Evolutionary conservation across 2,888 invertebrate species (phyloP).

Genomic region (Cacoxenus indagator): DNA sequence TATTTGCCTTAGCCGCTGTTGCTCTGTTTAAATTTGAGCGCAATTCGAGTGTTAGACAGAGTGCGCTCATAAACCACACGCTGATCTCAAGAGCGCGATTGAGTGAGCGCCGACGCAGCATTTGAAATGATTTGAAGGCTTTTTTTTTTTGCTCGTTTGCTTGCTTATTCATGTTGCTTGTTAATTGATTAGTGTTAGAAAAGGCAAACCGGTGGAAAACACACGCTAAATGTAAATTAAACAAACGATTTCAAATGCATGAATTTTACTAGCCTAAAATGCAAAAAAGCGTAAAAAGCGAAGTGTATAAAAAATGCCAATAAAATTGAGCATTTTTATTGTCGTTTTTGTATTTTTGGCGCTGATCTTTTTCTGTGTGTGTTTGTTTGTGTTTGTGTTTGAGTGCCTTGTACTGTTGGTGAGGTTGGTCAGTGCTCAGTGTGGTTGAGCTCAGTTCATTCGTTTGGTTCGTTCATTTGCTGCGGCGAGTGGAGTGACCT

Average conservation of each 20-base stretch:
- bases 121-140: conserved; percentile 9
- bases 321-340: neutral
- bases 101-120: neutral
- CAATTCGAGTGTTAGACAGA: neutral
- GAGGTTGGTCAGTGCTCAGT: conserved; percentile 49
- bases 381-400: conserved; percentile 15
- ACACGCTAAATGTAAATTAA: neutral
- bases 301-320: too few species aligned
- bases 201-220: neutral
- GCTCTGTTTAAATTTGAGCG: conserved; percentile 30
- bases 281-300: neutral
- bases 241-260: neutral
- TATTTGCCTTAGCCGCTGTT: conserved; percentile 60
- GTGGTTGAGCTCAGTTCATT: neutral
- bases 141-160: neutral
- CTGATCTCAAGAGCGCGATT: neutral
- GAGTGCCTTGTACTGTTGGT: conserved; percentile 29
- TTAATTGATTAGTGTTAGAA: conserved; percentile 9
- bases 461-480: neutral
- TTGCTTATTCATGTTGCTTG: neutral
- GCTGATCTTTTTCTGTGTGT: too few species aligned
- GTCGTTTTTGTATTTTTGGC: conserved; percentile 30
- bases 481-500: conserved; percentile 33
- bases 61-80: neutral
- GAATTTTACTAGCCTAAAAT: neutral